phyloP scores from a whole-genome alignment of 2,113 vertebrate species.

The Rhinichthys klamathensis region DNA sequence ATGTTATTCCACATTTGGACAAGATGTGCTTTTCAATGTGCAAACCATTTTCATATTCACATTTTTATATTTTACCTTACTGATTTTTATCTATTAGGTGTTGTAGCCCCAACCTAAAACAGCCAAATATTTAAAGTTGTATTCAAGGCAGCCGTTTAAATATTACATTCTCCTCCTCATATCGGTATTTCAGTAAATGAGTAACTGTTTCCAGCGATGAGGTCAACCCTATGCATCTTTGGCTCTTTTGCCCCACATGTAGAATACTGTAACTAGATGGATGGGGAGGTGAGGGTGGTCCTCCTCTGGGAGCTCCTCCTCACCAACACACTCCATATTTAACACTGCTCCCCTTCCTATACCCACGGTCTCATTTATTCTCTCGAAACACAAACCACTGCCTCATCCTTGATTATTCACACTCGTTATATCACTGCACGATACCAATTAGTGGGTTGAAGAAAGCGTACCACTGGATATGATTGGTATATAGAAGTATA shows the following conservation, averaged over 20 bases:
- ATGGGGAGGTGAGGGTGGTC: slow-evolving; percentile 2
- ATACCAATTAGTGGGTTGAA: slow-evolving; percentile 57
- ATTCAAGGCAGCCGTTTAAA: not conserved
- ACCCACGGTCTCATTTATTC: slow-evolving; percentile 2
- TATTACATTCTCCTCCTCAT: not conserved
- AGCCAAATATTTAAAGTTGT: not conserved
- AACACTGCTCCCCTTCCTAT: not conserved
- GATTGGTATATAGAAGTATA: slow-evolving; percentile 24
- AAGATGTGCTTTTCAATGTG: not conserved
- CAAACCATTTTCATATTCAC: not conserved
- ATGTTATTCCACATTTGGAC: not conserved
- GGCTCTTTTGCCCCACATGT: slow-evolving; percentile 42
- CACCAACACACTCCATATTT: slow-evolving; percentile 35
- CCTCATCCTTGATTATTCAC: slow-evolving; percentile 31
- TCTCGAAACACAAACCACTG: not conserved
- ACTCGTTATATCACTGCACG: slow-evolving; percentile 37
- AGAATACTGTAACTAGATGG: slow-evolving; percentile 36
- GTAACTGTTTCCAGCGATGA: slow-evolving; percentile 8
- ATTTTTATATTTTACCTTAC: not conserved
- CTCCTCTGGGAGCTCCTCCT: slow-evolving; percentile 22
- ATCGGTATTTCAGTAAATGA: slow-evolving; percentile 2
- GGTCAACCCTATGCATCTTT: slow-evolving; percentile 33
- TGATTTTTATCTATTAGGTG: not conserved
- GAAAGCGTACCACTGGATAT: slow-evolving; percentile 43
- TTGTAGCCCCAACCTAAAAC: not conserved